phyloP scores from a whole-genome alignment of 2,797 vertebrate species.

The Podarcis siculus region DNA sequence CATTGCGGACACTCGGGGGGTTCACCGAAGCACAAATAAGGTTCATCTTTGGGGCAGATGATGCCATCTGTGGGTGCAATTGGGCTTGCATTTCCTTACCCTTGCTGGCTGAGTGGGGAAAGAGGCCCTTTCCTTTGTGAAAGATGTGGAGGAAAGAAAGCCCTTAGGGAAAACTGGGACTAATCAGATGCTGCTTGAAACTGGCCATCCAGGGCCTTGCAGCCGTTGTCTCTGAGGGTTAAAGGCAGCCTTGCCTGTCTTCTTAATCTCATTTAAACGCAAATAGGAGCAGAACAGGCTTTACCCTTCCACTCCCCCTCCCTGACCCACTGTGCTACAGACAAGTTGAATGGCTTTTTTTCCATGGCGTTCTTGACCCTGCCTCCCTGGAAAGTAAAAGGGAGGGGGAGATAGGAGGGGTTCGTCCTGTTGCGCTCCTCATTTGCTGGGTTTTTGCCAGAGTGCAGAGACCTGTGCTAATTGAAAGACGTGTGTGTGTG shows the following conservation, averaged over 20 bases:
- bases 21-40: no score
- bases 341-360: conserved; percentile 11
- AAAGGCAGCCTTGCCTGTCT: conserved; percentile 27
- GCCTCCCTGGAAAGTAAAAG: background rate
- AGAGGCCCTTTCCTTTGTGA: background rate
- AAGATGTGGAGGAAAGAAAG: background rate
- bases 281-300: conserved; percentile 51
- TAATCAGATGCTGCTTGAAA: conserved; percentile 41
- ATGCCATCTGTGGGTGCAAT: no score
- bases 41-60: no score
- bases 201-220: conserved; percentile 10
- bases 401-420: conserved; percentile 30
- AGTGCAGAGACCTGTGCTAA: background rate
- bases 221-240: conserved; percentile 42
- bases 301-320: conserved; percentile 14
- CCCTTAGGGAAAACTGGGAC: background rate
- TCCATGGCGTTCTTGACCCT: background rate
- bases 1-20: no score
- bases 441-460: background rate
- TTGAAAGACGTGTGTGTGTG: background rate
- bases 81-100: no score
- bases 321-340: conserved; percentile 43
- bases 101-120: background rate
- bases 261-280: conserved; percentile 53
- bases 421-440: conserved; percentile 44